phyloP scores from a whole-genome alignment of 2,113 vertebrate species.

The Xiphophorus hellerii region DNA sequence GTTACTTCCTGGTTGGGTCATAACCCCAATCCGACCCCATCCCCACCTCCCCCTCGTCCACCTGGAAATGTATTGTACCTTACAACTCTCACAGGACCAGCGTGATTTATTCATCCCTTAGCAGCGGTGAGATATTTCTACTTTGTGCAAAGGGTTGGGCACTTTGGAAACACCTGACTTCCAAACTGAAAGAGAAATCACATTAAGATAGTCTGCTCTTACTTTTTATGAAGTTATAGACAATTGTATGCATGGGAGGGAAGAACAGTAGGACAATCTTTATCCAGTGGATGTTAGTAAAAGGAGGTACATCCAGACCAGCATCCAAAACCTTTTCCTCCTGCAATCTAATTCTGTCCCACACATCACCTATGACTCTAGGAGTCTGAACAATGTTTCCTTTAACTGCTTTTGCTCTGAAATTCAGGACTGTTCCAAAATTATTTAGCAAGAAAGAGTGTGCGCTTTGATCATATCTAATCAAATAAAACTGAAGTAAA shows the following conservation, averaged over 20 bases:
- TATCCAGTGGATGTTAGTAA: slow-evolving; percentile 11
- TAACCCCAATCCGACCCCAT: neutral
- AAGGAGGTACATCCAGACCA: slow-evolving; percentile 10
- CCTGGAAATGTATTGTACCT: slow-evolving; percentile 63
- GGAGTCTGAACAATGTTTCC: slow-evolving; percentile 54
- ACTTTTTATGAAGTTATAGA: neutral
- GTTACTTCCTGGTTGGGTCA: slow-evolving; percentile 9
- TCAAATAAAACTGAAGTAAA: slow-evolving; percentile 47
- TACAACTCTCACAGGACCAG: slow-evolving; percentile 49
- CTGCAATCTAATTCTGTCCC: slow-evolving; percentile 32
- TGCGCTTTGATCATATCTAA: slow-evolving; percentile 47
- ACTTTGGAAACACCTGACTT: neutral
- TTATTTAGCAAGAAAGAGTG: slow-evolving; percentile 24
- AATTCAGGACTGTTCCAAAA: slow-evolving; percentile 41
- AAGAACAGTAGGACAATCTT: neutral
- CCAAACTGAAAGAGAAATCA: neutral
- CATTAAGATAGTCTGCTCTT: neutral
- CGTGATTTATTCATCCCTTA: slow-evolving; percentile 71
- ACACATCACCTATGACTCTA: slow-evolving; percentile 63
- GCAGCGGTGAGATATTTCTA: slow-evolving; percentile 60
- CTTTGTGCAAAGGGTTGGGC: neutral
- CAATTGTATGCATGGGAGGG: neutral
- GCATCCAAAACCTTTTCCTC: slow-evolving; percentile 19
- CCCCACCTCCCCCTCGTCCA: slow-evolving; percentile 11
- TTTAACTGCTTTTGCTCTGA: slow-evolving; percentile 46